Evolutionary conservation across 2,797 vertebrate genomes (phyloP), one percentile per base, ranked within the genome.

Genomic region (Sternarchorhynchus goeldii): DNA sequence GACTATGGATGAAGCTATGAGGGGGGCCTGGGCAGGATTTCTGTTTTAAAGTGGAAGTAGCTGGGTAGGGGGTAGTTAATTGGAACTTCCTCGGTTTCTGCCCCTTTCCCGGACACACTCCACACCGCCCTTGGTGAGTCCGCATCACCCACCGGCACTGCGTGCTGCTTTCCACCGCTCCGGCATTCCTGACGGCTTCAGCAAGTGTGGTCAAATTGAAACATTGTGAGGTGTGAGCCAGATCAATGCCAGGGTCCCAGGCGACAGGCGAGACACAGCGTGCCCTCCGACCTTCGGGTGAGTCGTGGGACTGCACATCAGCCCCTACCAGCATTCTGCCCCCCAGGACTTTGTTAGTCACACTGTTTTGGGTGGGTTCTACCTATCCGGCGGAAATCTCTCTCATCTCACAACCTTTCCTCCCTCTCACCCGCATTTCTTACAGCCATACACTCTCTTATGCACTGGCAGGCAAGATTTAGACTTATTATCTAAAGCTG

Each of bases 311-410:
- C 81, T 83, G 87, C 88, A 84, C 89, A 91, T 86, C 83, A 88
- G 87, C 87, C 89, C 12, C 90, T 90, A 89, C 89, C 84, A 88
- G 53, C 82, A 87, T 72, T 76, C 57, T 80, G 81, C 84, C 79
- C 83, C 74, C 77, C 57, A 92, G 93, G 92, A 39, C 82, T 86
- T 80, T 81, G 88, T 93, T 93, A 93, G 94, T 95, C 93, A 94
- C 94, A 94, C 91, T 80, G 39, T 63, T 60, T 77, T 73, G 71
- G 64, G 50, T 57, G 65, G 73, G 76, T 57, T 69, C 60, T 71
- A 69, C 76, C 56, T 62, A 81, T 82, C 65, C 70, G 60, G 50
- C 65, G 55, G 59, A 75, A 75, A 84, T 81, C 69, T 73, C 69
- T 36, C 18, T 32, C 75, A 31, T 75, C 41, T 57, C 70, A 39